Conservation (phyloP, 1,140 invertebrate species). For the Drosophila bifasciata region DNA sequence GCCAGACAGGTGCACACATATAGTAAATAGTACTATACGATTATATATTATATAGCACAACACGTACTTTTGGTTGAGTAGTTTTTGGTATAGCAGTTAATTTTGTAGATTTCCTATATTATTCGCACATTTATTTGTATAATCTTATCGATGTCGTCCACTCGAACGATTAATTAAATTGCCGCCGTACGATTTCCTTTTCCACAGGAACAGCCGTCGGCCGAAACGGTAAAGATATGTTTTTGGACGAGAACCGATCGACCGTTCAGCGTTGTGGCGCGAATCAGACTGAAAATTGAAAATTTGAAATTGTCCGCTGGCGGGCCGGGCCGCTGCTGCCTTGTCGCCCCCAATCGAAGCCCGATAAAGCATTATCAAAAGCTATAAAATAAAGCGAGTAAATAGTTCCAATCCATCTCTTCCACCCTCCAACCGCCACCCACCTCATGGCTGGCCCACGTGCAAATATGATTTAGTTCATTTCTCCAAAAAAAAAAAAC, state of each 20-base stretch:
- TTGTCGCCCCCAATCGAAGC: constrained; percentile 43
- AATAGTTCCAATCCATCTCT: constrained; percentile 5
- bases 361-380: constrained; percentile 65
- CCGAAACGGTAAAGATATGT: background rate
- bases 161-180: constrained; percentile 42
- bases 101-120: constrained; percentile 12
- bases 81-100: too few relatives aligned
- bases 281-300: constrained; percentile 60
- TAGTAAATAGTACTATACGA: constrained; percentile 15
- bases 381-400: constrained; percentile 26
- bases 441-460: constrained; percentile 18
- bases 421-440: too few relatives aligned
- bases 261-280: constrained; percentile 57
- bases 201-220: constrained; percentile 6
- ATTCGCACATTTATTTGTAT: constrained; percentile 25
- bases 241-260: constrained; percentile 12
- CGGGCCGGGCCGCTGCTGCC: constrained; percentile 15
- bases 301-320: constrained; percentile 30
- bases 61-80: too few relatives aligned
- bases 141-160: constrained; percentile 26
- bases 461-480: constrained; percentile 34
- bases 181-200: constrained; percentile 27
- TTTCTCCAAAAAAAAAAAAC: constrained; percentile 2
- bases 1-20: constrained; percentile 50
- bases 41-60: too few relatives aligned